Conservation (phyloP, 2,113 vertebrate species). For the Forbesichthys agassizii region DNA sequence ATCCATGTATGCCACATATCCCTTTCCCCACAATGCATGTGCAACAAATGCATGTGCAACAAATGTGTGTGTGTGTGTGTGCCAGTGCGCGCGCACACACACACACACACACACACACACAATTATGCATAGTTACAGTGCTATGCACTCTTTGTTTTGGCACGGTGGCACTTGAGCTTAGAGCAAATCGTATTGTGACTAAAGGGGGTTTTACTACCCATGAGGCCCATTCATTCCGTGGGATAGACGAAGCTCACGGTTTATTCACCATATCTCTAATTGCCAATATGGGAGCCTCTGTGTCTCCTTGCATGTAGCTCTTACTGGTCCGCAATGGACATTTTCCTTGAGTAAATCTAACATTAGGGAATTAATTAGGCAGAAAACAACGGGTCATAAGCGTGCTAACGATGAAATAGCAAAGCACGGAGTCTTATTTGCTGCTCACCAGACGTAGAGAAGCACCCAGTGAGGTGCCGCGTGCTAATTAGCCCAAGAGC, state of each 20-base stretch:
- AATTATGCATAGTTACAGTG: conserved; percentile 8
- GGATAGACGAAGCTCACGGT: conserved; percentile 41
- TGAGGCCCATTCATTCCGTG: conserved; percentile 33
- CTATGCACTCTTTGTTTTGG: not conserved
- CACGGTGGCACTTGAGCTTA: conserved; percentile 14
- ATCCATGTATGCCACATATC: conserved; percentile 21
- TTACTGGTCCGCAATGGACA: conserved; percentile 55
- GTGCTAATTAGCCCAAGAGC: conserved; percentile 61
- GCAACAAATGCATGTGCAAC: too few species aligned
- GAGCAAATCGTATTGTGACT: conserved; percentile 19
- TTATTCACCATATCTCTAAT: conserved; percentile 68
- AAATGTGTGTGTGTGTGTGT: too few species aligned
- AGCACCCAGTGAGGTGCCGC: conserved; percentile 40
- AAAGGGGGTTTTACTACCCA: conserved; percentile 27
- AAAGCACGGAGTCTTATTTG: conserved; percentile 64
- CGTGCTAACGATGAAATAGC: conserved; percentile 75
- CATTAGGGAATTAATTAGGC: conserved; percentile 79
- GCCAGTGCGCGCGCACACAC: not conserved
- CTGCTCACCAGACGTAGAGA: conserved; percentile 47
- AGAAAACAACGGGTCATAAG: conserved; percentile 77
- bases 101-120: not conserved
- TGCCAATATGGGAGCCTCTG: conserved; percentile 62
- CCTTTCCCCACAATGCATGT: conserved; percentile 20
- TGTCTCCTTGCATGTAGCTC: conserved; percentile 54
- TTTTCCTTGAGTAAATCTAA: conserved; percentile 71